Evolutionary conservation across 2,113 vertebrate genomes (phyloP), one percentile per base, ranked within the genome.

Genomic region (Plotosus lineatus): DNA sequence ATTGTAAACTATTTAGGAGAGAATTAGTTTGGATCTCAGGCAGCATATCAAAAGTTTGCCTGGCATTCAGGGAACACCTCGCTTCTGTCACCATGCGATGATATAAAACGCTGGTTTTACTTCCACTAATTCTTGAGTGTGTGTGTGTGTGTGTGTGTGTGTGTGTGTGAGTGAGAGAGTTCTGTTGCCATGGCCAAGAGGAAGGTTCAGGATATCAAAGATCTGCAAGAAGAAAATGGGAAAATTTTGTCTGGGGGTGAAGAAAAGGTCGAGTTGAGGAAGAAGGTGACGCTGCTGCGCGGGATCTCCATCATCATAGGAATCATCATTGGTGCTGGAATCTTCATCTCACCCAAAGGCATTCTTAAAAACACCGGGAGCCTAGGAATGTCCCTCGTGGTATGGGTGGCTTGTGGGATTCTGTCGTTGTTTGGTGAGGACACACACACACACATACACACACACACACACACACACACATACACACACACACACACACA

Each of bases 291-390:
- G 0, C 89, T 99, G 58, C 89, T 99, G 71, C 91, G 95, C 66
- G 98, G 98, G 0, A 92, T 97, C 85, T 95, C 97, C 80, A 96
- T 99, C 88, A 99, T 99, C 86, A 94, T 95, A 6, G 98, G 98
- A 44, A 98, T 95, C 80, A 97, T 99, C 90, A 97, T 99, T 31
- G 98, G 98, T 81, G 96, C 96, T 0, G 98, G 98, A 51, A 98
- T 99, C 91, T 99, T 99, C 93, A 98, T 99, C 89, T 96, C 98
- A 36, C 98, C 98, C 1, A 98, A 96, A 91, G 97, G 96, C 53
- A 97, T 99, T 87, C 94, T 99, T 68, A 88, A 94, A 85, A 91
- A 97, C 88, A 96, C 96, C 0, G 97, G 98, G 83, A 98, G 95
- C 0, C 90, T 98, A 79, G 97, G 97, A 86, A 95, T 98, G 96